Conservation (phyloP, 2,113 vertebrate genomes). For the Dasyornis broadbenti region DNA sequence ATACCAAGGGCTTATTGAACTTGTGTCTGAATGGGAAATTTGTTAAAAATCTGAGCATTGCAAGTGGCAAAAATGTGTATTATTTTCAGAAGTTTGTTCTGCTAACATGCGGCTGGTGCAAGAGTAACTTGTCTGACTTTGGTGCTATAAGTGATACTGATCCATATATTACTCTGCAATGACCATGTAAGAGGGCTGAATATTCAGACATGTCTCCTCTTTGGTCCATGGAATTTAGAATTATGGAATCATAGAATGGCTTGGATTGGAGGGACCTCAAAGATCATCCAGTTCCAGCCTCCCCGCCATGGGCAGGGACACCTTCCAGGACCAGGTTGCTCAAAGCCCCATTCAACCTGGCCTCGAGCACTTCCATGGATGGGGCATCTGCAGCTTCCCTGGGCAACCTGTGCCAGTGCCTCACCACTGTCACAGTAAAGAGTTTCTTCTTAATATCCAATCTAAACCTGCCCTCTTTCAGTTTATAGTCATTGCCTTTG, state of each 20-base stretch:
- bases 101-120: not conserved
- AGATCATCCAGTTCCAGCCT: not conserved
- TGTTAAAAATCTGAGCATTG: not conserved
- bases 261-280: not conserved
- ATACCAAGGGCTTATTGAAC: slow-evolving; percentile 13
- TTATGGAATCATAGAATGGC: not conserved
- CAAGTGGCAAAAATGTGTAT: not conserved
- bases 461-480: not conserved
- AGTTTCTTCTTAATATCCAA: not conserved
- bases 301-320: not conserved
- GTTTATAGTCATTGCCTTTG: not conserved
- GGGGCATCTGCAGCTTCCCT: not conserved
- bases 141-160: not conserved
- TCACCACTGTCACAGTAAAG: not conserved
- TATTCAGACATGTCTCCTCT: not conserved
- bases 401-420: not conserved
- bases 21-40: not conserved
- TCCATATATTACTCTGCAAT: not conserved
- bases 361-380: not conserved
- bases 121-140: not conserved
- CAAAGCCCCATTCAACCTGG: not conserved
- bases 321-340: not conserved
- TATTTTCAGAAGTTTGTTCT: not conserved
- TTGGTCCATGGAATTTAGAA: not conserved
- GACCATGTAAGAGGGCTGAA: not conserved